phyloP scores from a whole-genome alignment of 2,113 vertebrate species.

The Phalacrocorax brasilianus region DNA sequence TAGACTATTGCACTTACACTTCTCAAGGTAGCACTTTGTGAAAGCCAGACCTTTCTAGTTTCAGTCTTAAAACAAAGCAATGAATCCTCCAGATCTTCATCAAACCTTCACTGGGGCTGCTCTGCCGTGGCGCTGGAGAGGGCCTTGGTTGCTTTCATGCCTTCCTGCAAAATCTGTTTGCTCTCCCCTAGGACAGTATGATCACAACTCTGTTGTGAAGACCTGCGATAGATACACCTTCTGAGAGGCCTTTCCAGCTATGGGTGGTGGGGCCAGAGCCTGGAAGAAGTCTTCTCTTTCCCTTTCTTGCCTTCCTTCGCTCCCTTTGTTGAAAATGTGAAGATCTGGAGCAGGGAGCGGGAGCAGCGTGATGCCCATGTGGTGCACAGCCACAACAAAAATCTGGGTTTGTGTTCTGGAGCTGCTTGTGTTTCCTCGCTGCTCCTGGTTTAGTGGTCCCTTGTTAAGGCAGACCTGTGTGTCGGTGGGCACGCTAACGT shows the following conservation, averaged over 20 bases:
- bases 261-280: background rate
- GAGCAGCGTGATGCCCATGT: fast-evolving
- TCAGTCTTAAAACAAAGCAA: background rate
- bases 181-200: background rate
- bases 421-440: background rate
- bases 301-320: background rate
- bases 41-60: background rate
- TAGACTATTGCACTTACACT: fast-evolving
- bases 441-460: background rate
- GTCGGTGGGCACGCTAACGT: fast-evolving
- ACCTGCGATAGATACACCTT: too few relatives aligned
- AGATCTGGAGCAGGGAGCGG: background rate
- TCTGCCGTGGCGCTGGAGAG: background rate
- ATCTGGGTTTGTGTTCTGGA: fast-evolving
- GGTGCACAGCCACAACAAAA: fast-evolving
- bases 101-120: too few relatives aligned
- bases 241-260: background rate
- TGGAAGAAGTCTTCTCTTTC: background rate
- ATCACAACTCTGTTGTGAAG: background rate
- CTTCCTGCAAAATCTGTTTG: background rate
- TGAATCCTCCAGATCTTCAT: background rate
- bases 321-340: fast-evolving
- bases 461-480: fast-evolving
- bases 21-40: background rate
- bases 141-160: background rate